Percentiles rank a stretch among this genome's conserved stretches.
Conservation (phyloP, 2,888 invertebrate genomes). For the Tetrapedia diversipes region DNA sequence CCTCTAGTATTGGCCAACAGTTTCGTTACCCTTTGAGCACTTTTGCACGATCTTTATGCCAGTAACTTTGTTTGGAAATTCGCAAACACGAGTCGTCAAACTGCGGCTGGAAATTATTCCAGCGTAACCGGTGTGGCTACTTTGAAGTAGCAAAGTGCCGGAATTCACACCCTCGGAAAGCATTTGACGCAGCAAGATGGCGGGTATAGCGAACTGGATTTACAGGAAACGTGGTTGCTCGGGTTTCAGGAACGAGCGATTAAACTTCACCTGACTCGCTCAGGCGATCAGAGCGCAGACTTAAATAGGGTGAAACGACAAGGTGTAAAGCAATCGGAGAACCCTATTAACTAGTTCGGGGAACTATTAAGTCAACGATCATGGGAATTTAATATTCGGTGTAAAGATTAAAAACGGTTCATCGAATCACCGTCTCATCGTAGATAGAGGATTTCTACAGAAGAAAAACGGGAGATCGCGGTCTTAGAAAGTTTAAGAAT, state of each 20-base stretch:
- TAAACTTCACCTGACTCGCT: neutral
- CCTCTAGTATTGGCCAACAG: too few relatives aligned
- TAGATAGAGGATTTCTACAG: too few relatives aligned
- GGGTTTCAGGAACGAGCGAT: neutral
- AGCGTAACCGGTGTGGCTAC: neutral
- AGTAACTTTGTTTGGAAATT: neutral
- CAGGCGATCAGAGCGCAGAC: too few relatives aligned
- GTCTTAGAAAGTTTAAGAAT: too few relatives aligned
- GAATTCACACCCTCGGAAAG: neutral
- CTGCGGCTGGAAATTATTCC: constrained; percentile 18
- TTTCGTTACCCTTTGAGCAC: too few relatives aligned
- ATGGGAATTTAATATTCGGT: too few relatives aligned
- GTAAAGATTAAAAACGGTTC: too few relatives aligned
- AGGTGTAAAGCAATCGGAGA: too few relatives aligned
- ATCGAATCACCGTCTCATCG: neutral
- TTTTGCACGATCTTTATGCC: too few relatives aligned
- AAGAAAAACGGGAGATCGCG: too few relatives aligned
- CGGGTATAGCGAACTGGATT: neutral
- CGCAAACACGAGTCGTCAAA: neutral
- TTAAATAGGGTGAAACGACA: neutral
- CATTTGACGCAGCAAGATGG: neutral
- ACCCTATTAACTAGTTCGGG: too few relatives aligned
- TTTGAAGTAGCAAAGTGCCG: constrained; percentile 9
- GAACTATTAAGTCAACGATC: too few relatives aligned
- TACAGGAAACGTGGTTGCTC: neutral